phyloP scores from a whole-genome alignment of 2,797 vertebrate species.

The Scleropages formosus region DNA sequence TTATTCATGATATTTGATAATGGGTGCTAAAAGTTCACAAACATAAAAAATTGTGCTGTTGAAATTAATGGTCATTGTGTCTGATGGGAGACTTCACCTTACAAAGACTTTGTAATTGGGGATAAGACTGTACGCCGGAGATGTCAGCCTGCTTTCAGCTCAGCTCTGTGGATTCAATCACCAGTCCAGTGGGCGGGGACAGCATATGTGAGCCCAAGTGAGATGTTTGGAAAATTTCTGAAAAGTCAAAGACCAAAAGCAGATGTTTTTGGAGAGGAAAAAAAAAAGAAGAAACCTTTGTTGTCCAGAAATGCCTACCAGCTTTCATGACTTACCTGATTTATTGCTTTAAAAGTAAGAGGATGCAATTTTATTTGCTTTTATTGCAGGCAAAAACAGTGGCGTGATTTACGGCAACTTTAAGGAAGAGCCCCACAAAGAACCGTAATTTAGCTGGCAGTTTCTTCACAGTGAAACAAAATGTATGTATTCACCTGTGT shows the following conservation, averaged over 20 bases:
- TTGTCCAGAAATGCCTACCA: constrained; percentile 19
- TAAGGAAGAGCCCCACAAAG: background rate
- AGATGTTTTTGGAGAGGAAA: constrained; percentile 14
- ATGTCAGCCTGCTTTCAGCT: constrained; percentile 6
- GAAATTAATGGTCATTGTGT: too few species aligned
- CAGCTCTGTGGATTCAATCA: background rate
- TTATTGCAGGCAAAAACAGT: constrained; percentile 10
- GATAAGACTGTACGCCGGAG: too few species aligned
- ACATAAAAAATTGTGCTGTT: too few species aligned
- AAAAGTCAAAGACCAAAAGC: background rate
- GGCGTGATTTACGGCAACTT: constrained; percentile 11
- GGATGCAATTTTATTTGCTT: constrained; percentile 27
- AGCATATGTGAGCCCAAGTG: background rate
- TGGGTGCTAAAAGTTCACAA: too few species aligned
- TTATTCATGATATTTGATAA: too few species aligned
- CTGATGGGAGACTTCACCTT: too few species aligned
- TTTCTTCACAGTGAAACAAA: background rate
- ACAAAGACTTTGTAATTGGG: too few species aligned
- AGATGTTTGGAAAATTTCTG: background rate
- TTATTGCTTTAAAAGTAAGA: constrained; percentile 20
- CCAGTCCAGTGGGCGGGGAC: background rate
- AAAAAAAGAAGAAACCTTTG: background rate
- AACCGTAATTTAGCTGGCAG: background rate
- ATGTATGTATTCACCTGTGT: background rate
- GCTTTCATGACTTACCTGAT: constrained; percentile 22